A percentile compares a stretch with the other conserved stretches of the same genome.
Conservation (phyloP, 2,888 invertebrate genomes). For the Acleris literana region DNA sequence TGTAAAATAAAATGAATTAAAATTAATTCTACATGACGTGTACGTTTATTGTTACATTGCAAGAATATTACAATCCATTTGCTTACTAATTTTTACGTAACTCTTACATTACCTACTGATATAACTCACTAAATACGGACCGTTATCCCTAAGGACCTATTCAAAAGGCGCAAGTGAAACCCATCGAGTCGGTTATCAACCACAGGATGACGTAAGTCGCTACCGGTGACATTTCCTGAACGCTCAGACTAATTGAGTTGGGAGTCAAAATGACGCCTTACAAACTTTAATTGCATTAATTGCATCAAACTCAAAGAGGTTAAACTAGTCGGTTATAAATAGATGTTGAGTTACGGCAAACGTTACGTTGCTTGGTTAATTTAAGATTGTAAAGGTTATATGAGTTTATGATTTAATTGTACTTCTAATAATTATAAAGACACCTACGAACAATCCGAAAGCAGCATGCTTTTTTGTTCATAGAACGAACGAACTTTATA, state of each 20-base stretch:
- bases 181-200: slow-evolving; percentile 38
- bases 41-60: too few relatives aligned
- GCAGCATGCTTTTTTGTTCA: too few relatives aligned
- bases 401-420: neutral
- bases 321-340: slow-evolving; percentile 14
- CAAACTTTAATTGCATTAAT: slow-evolving; percentile 44
- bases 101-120: neutral
- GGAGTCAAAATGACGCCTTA: slow-evolving; percentile 57
- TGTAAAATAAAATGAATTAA: too few relatives aligned
- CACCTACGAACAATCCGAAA: too few relatives aligned
- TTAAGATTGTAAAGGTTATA: neutral
- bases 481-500: too few relatives aligned
- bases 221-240: slow-evolving; percentile 66
- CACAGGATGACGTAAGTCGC: slow-evolving; percentile 62
- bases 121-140: neutral
- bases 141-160: slow-evolving; percentile 5
- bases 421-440: neutral
- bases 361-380: neutral
- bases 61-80: too few relatives aligned
- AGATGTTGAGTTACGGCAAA: neutral
- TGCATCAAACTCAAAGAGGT: slow-evolving; percentile 13
- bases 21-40: too few relatives aligned
- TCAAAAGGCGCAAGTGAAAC: slow-evolving; percentile 19
- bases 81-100: neutral
- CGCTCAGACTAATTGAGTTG: slow-evolving; percentile 63